phyloP scores from a whole-genome alignment of 2,797 vertebrate species.

The Netta rufina region DNA sequence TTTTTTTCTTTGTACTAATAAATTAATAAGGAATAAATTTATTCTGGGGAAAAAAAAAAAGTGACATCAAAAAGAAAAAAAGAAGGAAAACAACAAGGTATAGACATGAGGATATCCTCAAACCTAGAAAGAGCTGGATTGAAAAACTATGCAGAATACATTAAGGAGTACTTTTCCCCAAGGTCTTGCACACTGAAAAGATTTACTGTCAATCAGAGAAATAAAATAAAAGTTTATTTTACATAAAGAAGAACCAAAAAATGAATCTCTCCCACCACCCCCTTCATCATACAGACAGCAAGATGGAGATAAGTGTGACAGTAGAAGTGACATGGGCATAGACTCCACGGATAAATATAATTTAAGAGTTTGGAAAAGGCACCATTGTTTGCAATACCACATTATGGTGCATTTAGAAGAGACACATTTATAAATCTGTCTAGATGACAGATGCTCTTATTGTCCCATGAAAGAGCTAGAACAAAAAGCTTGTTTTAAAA shows the following conservation, averaged over 20 bases:
- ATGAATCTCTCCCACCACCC: background rate
- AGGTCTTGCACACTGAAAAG: background rate
- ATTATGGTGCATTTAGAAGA: background rate
- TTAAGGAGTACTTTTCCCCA: background rate
- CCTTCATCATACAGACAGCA: background rate
- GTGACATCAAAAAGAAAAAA: background rate
- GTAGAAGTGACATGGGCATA: background rate
- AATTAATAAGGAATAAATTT: background rate
- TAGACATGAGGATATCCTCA: background rate
- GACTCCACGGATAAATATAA: background rate
- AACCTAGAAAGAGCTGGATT: background rate
- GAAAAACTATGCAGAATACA: background rate
- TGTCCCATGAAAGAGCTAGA: background rate
- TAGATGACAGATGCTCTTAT: constrained; percentile 3
- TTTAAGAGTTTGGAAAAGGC: background rate
- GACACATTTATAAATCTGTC: constrained; percentile 29
- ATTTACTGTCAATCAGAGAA: background rate
- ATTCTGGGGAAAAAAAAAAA: background rate
- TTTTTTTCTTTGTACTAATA: background rate
- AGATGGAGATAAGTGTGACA: background rate
- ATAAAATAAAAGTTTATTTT: background rate
- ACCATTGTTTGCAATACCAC: background rate
- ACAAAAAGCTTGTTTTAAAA: constrained; percentile 28
- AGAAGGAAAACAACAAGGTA: background rate
- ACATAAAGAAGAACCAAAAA: background rate